Percentiles rank a stretch among this genome's conserved stretches.
Conservation (phyloP, 2,797 vertebrate species). For the Macrochelys suwanniensis region DNA sequence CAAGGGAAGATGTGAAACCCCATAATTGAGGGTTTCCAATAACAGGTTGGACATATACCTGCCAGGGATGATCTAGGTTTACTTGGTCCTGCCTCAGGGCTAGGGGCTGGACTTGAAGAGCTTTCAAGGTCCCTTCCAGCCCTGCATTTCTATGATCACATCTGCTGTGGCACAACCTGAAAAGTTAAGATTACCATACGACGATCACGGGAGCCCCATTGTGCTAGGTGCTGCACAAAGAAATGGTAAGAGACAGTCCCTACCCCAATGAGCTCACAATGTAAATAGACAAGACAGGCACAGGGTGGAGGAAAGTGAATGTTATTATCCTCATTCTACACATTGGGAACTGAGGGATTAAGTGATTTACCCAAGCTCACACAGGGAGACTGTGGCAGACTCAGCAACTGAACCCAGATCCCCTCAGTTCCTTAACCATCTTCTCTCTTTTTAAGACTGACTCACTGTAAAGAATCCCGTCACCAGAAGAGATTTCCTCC, state of each 20-base stretch:
- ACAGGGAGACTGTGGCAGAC: neutral
- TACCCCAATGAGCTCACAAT: neutral
- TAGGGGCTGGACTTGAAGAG: neutral
- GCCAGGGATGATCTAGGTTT: neutral
- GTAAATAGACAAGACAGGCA: neutral
- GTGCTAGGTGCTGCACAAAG: neutral
- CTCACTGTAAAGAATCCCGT: neutral
- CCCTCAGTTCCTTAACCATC: neutral
- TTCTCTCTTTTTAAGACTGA: neutral
- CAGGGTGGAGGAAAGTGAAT: neutral
- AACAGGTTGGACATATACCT: neutral
- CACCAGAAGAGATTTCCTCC: conserved; percentile 12
- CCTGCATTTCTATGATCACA: neutral
- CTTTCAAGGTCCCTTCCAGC: neutral
- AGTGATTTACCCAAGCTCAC: neutral
- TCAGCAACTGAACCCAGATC: neutral
- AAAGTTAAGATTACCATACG: neutral
- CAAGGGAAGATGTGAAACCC: neutral
- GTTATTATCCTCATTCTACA: accelerated
- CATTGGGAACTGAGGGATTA: accelerated
- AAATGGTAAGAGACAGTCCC: neutral
- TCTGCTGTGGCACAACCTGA: neutral
- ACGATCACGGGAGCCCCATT: neutral
- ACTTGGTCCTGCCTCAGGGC: neutral
- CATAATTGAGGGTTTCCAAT: neutral